Evolutionary conservation across 1,140 invertebrate species (phyloP).

Genomic region (fruit fly (Drosophila melanogaster)): Release_6_plus_ISO1_MT NT_037436.4:16408501-16409000

Average conservation of each 20-base stretch:
- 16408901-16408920: conserved; percentile 81
- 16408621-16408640: conserved; percentile 64
- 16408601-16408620: neutral
- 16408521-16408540: conserved; percentile 78
- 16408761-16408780: conserved; percentile 76
- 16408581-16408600: conserved; percentile 7
- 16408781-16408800: conserved; percentile 41
- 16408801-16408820: conserved; percentile 70
- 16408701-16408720: conserved; percentile 33
- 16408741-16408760: conserved; percentile 20
- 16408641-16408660: conserved; percentile 81
- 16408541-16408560: conserved; percentile 83
- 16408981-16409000: conserved; percentile 66
- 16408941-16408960: conserved; percentile 41
- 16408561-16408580: conserved; percentile 53
- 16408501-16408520: conserved; percentile 62
- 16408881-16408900: conserved; percentile 53
- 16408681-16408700: conserved; percentile 27
- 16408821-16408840: conserved; percentile 14
- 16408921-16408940: conserved; percentile 79
- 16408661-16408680: conserved; percentile 83
- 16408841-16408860: conserved; percentile 42
- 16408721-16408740: conserved; percentile 53
- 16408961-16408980: conserved; percentile 31
- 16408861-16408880: conserved; percentile 76